Base-by-base conservation (phyloP, 2,113 vertebrate genomes). In the Bucco capensis region DNA sequence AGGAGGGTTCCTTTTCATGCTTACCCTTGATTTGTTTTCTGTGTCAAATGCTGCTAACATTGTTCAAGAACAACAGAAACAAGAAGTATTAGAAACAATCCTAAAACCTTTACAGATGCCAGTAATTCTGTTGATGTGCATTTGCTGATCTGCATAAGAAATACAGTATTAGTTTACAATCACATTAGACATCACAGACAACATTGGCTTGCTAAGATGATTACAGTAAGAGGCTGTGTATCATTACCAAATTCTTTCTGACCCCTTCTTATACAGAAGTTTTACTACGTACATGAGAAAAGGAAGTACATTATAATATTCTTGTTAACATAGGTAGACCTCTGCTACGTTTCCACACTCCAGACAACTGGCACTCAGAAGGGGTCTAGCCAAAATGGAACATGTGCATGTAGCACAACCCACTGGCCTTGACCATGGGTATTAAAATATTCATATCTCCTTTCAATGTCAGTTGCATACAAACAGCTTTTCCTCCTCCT, bases 381-480 rank as follows among this genome's bases (percentile, higher is more conserved):
- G 74, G 70, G 44, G 46, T 85, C 81, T 75, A 90, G 88, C 70
- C 88, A 66, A 92, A 92, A 89, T 49, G 54, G 66, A 92, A 81
- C 60, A 79, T 16, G 51, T 44, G 80, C 1, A 0, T 18, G 31
- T 21, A 75, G 77, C 64, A 93, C 71, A 95, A 92, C 71, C 70
- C 74, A 92, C 80, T 66, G 84, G 84, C 80, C 90, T 54, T 84
- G 88, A 89, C 51, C 88, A 67, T 1, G 28, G 49, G 49, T 93
- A 93, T 80, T 91, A 74, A 95, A 95, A 96, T 90, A 95, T 69
- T 93, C 14, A 67, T 74, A 67, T 65, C 67, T 82, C 54, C 88
- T 96, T 69, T 89, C 85, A 79, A 30, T 50, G 83, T 83, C 83
- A 89, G 49, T 81, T 74, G 81, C 47, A 33, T 70, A 67, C 78